Evolutionary conservation across 2,888 invertebrate genomes (phyloP).

Genomic region (Yponomeuta cagnagella): DNA sequence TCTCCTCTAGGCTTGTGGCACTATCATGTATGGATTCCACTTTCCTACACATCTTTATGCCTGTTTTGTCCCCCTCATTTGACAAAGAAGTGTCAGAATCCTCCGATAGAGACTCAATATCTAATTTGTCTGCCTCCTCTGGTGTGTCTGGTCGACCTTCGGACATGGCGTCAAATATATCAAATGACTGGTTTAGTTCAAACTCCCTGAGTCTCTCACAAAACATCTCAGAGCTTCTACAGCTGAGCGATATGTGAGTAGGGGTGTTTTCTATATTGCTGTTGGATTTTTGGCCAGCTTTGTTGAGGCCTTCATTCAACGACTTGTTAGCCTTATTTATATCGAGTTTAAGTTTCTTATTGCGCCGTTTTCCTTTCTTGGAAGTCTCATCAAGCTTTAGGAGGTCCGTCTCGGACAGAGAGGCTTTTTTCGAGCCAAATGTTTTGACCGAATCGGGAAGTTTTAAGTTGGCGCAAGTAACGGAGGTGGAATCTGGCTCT

Average conservation of each 20-base stretch:
- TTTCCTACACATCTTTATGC: conserved; percentile 58
- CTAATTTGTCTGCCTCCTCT: conserved; percentile 42
- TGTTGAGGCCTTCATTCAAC: conserved; percentile 35
- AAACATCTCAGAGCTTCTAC: conserved; percentile 48
- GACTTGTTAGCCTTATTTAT: conserved; percentile 54
- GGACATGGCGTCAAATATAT: conserved; percentile 47
- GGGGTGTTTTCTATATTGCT: conserved; percentile 58
- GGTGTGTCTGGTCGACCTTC: conserved; percentile 33
- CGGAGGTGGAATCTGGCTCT: conserved; percentile 57
- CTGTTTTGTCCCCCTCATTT: conserved; percentile 30
- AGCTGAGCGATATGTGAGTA: conserved; percentile 50
- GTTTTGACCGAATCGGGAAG: conserved; percentile 44
- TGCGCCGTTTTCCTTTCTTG: conserved; percentile 35
- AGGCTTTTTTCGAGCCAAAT: conserved; percentile 45
- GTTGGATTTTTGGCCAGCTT: conserved; percentile 21
- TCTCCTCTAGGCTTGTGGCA: conserved; percentile 25
- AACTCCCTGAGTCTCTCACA: conserved; percentile 45
- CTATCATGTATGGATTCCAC: conserved; percentile 29
- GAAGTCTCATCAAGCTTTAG: conserved; percentile 28
- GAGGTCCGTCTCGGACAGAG: conserved; percentile 58
- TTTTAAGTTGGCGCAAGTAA: conserved; percentile 37
- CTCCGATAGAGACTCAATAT: conserved; percentile 53
- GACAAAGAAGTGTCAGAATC: conserved; percentile 44
- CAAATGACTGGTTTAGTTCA: conserved; percentile 55
- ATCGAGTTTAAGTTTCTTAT: conserved; percentile 52